phyloP scores from a whole-genome alignment of 37 sponge, comb jelly and placozoan genomes.

The Haliclona indistincta region DNA sequence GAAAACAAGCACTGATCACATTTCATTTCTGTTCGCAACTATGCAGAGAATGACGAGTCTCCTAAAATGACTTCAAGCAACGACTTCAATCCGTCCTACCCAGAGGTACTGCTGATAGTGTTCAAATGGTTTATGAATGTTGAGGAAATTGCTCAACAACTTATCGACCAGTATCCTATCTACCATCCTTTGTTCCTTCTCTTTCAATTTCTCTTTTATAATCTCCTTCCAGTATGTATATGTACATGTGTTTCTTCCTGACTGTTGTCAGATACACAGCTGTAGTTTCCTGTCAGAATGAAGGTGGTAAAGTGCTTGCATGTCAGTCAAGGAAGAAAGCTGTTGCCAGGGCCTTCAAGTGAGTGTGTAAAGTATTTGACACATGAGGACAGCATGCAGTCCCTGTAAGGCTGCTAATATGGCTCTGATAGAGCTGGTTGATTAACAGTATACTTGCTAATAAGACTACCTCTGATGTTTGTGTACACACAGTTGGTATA shows the following conservation, averaged over 20 bases:
- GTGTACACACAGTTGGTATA: no score
- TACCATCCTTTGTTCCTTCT: neutral
- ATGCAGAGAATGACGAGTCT: constrained; percentile 28
- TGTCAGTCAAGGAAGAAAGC: constrained; percentile 23
- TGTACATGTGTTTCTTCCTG: constrained; percentile 9
- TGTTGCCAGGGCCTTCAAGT: constrained; percentile 42
- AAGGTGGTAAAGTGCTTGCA: neutral
- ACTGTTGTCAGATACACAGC: no score
- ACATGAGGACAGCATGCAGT: neutral
- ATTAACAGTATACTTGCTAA: no score
- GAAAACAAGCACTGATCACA: no score
- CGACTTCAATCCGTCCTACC: constrained; percentile 49
- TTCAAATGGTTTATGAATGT: constrained; percentile 43
- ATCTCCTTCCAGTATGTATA: neutral
- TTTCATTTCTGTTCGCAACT: no score
- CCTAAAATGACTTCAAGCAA: neutral
- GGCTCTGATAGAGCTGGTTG: neutral
- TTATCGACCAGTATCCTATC: constrained; percentile 38
- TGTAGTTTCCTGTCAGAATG: constrained; percentile 15
- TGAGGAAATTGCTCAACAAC: constrained; percentile 7
- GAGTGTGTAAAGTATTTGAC: neutral
- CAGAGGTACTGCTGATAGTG: constrained; percentile 32
- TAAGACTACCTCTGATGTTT: no score
- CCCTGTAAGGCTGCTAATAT: neutral
- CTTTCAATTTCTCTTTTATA: neutral